These are phyloP conservation scores for Zaprionus kolodkinae DNA, from an alignment of 1,140 invertebrate species.

Conservation along the genomic window DNA sequence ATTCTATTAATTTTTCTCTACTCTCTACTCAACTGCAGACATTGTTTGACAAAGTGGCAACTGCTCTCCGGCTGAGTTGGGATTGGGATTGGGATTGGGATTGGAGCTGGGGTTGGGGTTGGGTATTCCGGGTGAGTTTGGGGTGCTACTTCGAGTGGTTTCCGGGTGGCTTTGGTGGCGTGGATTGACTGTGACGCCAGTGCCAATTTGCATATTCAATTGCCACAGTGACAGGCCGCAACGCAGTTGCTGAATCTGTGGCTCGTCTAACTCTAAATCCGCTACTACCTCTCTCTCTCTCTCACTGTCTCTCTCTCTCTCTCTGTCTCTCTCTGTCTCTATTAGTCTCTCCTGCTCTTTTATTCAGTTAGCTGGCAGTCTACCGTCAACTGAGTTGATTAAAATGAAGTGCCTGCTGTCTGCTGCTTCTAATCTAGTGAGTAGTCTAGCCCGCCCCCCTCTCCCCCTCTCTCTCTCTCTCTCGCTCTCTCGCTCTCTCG, in stretches of 20 bases:
- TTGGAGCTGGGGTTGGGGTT: background rate
- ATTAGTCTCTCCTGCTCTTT: background rate
- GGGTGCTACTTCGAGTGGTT: constrained; percentile 1
- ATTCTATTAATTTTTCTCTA: constrained; percentile 58
- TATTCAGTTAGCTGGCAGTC: constrained; percentile 44
- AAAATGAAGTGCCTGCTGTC: constrained; percentile 47
- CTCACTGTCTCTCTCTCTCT: background rate
- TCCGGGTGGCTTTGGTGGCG: constrained; percentile 14
- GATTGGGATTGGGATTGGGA: background rate
- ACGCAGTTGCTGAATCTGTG: constrained; percentile 24
- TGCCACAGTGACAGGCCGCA: constrained; percentile 46
- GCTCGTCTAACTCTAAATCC: background rate
- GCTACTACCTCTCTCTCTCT: background rate
- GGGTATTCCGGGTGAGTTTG: background rate
- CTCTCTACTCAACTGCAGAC: constrained; percentile 24
- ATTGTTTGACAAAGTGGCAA: constrained; percentile 37
- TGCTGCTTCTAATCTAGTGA: constrained; percentile 17
- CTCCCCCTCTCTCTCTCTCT: background rate
- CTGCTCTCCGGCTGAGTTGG: constrained; percentile 7
- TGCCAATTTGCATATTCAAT: constrained; percentile 64
- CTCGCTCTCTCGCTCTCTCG: background rate
- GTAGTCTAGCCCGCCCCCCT: background rate
- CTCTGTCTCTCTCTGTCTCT: background rate
- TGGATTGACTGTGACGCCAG: constrained; percentile 41
- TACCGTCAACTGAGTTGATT: constrained; percentile 52